Evolutionary conservation across 2,888 invertebrate genomes (phyloP).

Genomic region (Netelia fuscicornis): DNA sequence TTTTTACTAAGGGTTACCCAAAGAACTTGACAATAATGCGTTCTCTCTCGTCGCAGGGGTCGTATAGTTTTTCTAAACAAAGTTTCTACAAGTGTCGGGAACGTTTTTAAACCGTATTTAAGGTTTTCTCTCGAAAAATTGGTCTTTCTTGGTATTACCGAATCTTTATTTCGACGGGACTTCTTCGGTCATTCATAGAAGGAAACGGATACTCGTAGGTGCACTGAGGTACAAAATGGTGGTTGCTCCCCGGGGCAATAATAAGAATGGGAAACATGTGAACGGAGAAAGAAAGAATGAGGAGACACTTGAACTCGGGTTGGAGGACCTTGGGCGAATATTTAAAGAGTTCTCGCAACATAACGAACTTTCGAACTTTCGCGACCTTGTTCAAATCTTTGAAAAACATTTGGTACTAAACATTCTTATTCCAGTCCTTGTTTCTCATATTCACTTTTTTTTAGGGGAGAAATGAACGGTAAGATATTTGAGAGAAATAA

Average conservation of each 20-base stretch:
- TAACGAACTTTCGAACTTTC: background rate
- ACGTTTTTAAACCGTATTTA: constrained; percentile 72
- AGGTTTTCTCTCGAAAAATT: constrained; percentile 26
- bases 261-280: constrained; percentile 47
- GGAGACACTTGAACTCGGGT: constrained; percentile 18
- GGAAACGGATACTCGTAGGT: constrained; percentile 70
- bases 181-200: constrained; percentile 67
- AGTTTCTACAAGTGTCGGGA: constrained; percentile 8
- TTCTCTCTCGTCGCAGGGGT: constrained; percentile 57
- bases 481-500: no score
- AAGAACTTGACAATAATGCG: constrained; percentile 22
- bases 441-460: background rate
- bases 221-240: constrained; percentile 61
- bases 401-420: no score
- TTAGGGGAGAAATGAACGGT: background rate
- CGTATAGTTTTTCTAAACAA: constrained; percentile 63
- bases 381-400: background rate
- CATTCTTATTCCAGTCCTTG: no score
- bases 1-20: constrained; percentile 25
- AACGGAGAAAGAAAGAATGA: constrained; percentile 40
- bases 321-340: constrained; percentile 12
- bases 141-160: constrained; percentile 30
- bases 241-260: constrained; percentile 10
- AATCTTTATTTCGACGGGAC: background rate
- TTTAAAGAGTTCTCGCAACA: background rate